A percentile compares a stretch with the other conserved stretches of the same genome.
These are phyloP conservation scores for Diarsia dahlii DNA, from an alignment of 2,888 invertebrate species.

Conservation along the genomic window DNA sequence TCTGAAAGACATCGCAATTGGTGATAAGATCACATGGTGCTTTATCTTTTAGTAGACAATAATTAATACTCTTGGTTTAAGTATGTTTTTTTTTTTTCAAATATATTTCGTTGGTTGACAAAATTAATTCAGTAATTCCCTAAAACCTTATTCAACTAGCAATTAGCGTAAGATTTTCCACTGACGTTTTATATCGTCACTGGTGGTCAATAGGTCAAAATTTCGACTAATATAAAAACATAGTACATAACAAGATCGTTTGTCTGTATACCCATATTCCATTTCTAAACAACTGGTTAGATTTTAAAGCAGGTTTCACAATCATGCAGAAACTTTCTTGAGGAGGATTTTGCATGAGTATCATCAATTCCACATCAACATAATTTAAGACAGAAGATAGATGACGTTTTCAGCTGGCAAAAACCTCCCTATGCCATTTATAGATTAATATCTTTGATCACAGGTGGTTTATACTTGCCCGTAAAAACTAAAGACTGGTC, in stretches of 20 bases:
- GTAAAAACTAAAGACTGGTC: background rate
- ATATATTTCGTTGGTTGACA: background rate
- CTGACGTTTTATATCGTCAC: background rate
- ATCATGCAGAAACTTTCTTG: background rate
- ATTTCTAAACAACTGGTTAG: background rate
- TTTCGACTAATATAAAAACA: background rate
- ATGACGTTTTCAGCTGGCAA: background rate
- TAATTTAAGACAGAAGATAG: background rate
- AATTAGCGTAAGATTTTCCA: background rate
- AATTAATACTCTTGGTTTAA: background rate
- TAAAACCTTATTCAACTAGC: background rate
- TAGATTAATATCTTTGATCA: background rate
- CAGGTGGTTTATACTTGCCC: background rate
- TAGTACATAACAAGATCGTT: background rate
- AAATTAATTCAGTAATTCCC: background rate
- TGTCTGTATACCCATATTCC: background rate
- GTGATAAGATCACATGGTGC: constrained; percentile 19
- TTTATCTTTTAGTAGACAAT: constrained; percentile 12
- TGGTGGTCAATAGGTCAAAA: background rate
- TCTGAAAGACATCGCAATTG: constrained; percentile 1
- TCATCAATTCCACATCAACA: background rate
- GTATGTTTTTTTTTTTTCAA: background rate
- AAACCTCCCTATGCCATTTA: too few relatives aligned
- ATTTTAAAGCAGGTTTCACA: background rate
- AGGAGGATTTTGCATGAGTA: background rate